Evolutionary conservation across 2,113 vertebrate genomes (phyloP).

Genomic region (Pimephales promelas): DNA sequence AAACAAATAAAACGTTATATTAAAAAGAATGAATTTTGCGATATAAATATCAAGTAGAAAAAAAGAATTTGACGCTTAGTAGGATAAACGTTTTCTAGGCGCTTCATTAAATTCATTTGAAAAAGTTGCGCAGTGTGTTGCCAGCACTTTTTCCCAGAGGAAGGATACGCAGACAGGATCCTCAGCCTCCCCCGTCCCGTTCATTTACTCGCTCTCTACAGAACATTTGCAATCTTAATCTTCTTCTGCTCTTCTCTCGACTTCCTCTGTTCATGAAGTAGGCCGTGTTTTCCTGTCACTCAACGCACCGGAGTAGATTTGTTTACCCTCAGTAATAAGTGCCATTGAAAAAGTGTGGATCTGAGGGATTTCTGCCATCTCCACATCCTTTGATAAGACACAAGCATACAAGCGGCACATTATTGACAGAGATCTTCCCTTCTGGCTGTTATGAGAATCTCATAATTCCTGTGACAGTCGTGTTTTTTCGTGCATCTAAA

Average conservation of each 20-base stretch:
- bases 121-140: background rate
- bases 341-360: conserved; percentile 41
- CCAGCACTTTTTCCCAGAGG: background rate
- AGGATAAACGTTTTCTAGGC: background rate
- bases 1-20: conserved; percentile 32
- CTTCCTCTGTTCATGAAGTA: background rate
- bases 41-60: background rate
- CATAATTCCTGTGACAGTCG: background rate
- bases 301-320: background rate
- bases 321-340: conserved; percentile 46
- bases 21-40: background rate
- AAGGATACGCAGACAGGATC: background rate
- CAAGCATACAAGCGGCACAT: conserved; percentile 37
- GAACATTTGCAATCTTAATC: background rate
- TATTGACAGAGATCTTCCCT: conserved; percentile 60
- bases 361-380: conserved; percentile 34
- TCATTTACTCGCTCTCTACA: background rate
- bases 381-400: conserved; percentile 37
- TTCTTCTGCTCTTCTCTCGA: background rate
- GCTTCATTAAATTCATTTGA: background rate
- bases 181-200: background rate
- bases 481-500: background rate
- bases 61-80: background rate
- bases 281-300: background rate
- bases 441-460: conserved; percentile 38